Base-by-base conservation (phyloP, 2,888 invertebrate species). In the Limenitis camilla region DNA sequence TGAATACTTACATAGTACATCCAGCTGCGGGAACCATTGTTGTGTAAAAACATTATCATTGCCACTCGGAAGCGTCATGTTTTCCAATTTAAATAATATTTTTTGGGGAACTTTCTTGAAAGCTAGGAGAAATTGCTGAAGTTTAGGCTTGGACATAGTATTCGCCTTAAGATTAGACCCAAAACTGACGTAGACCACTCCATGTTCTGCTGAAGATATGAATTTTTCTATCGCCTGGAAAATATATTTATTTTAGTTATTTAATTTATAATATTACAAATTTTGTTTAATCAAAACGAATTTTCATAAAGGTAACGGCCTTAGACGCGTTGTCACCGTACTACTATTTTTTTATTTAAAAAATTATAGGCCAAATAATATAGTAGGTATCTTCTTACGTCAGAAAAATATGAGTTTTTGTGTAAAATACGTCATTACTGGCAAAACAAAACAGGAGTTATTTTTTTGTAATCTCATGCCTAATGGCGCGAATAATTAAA, bases 81-180 rank as follows among this genome's bases (percentile, higher is more conserved):
- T 87, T 66, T 93, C 93, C 89, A 91, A 92, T 77, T 93, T 94
- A 93, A 93, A 93, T 27, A 94, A 76, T 1, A 94, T 89, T 59
- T 90, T 90, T 64, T 92, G 89, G 0, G 92, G 90, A 48, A 94
- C 78, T 46, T 81, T 81, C 1, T 81, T 75, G 58, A 94, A 89
- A 0, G 90, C 92, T 1, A 81, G 79, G 10, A 92, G 55, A 56
- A 94, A 90, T 27, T 81, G 80, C 6, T 83, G 68, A 45, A 90
- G 66, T 63, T 90, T 92, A 0, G 88, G 76, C 11, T 76, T 68
- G 0, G 91, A 89, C 76, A 94, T 89, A 0, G 90, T 89, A 36
- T 90, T 88, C 0, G 89, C 80, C 60, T 89, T 90, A 48, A 94
- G 80, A 85, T 92, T 90, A 0, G 94, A 93, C 0, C 94, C 94